Evolutionary conservation across 2,888 invertebrate species (phyloP), one percentile per base, ranked within the genome.

Genomic region (Cataglyphis rosenhaueri): DNA sequence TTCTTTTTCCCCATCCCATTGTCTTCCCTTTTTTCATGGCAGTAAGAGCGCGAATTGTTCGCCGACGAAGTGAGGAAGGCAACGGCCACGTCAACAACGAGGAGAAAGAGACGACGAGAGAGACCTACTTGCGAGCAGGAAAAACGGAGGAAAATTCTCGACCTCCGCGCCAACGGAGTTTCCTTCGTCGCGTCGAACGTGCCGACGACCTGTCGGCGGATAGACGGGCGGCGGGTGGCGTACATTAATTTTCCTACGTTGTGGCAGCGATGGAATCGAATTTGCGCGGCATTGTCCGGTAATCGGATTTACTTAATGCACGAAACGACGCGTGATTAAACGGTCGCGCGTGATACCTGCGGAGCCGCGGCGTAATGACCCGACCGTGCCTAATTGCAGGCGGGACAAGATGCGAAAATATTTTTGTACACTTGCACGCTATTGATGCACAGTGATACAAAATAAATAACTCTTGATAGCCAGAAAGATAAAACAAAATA

Each of bases 291-390:
- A 75, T 84, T 83, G 82, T 65, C 38, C 75, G 68, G 64, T 89
- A 89, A 87, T 88, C 86, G 83, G 82, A 85, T 88, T 88, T 84
- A 84, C 70, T 89, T 87, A 85, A 89, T 86, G 87, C 86, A 78
- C 75, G 79, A 84, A 88, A 88, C 84, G 89, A 84, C 82, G 86
- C 83, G 86, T 62, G 83, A 83, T 84, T 87, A 81, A 87, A 83
- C 83, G 81, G 64, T 57, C 78, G 71, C 78, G 78, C 78, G 78
- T 71, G 78, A 78, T 78, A 78, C 73, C 71, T 71, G 78, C 71
- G 71, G 41, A 70, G 55, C 59, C 74, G 82, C 76, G 66, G 65
- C 68, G 83, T 74, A 87, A 76, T 71, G 74, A 73, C 76, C 83
- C 70, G 83, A 85, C 84, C 61, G 65, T 35, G 21, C 71, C 78